Base-by-base conservation (phyloP, 1,140 invertebrate species). In the Drosophila navojoa region DNA sequence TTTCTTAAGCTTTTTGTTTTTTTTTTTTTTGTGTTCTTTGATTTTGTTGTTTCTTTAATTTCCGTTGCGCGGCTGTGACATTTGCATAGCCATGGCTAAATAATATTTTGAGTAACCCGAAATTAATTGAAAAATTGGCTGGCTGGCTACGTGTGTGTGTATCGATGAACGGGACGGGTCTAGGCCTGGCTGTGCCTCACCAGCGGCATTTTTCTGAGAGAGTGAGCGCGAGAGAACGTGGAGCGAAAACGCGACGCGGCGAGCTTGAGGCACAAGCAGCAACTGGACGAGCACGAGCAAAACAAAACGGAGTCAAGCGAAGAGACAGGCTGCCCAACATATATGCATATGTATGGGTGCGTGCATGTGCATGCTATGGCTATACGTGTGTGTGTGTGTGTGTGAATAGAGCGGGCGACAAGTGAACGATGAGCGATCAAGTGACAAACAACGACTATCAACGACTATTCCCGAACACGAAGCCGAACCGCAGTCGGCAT, bases 361-460 rank as follows among this genome's bases (percentile, higher is more conserved):
- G 40, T 45, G n/a, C 19, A 15, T 47, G 16, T 29, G 22, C 10
- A 25, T 25, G 11, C 5, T 16, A 16, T 1, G 22, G 27, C 27
- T 29, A 1, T 10, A 10, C 4, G 54, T 5, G 42, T 6, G 25
- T 16, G 15, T 47, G 44, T 60, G 10, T 47, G 16, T 35, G 29
- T 19, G 16, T 10, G 32, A 16, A 32, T 52, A 64, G 49, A 66
- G 63, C 44, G 38, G 44, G 27, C 70, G 75, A 76, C 80, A 79
- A 82, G 80, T 84, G 80, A 69, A 66, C 71, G 64, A 60, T 71
- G 78, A 81, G 73, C 69, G 74, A 81, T 81, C 75, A 71, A 81
- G 64, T 81, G 74, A 81, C 79, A 77, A 81, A 70, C 55, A 47
- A 70, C 78, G 47, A 79, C 80, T 71, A 80, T 78, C 55, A 47